These are phyloP conservation scores for Potamarius usumacintae DNA, from an alignment of 2,113 vertebrate genomes.

Conservation along the genomic window DNA sequence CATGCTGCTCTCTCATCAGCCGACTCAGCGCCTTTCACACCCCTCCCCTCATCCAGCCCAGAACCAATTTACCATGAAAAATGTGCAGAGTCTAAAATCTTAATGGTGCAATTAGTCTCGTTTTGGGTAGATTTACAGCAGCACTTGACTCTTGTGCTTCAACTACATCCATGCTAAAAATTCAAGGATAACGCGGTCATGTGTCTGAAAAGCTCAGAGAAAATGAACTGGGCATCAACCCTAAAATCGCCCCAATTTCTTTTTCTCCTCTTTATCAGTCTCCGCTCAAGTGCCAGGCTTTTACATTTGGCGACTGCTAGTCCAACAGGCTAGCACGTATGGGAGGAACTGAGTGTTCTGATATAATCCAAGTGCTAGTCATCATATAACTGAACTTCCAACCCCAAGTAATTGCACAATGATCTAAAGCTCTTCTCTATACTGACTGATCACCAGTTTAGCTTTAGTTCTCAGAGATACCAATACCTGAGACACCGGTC, in stretches of 20 bases:
- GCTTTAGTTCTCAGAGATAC: neutral
- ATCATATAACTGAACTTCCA: neutral
- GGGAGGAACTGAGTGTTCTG: neutral
- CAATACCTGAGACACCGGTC: constrained; percentile 40
- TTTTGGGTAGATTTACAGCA: constrained; percentile 63
- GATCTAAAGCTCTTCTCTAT: neutral
- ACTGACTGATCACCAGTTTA: neutral
- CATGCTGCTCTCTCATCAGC: constrained; percentile 38
- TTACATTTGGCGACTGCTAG: neutral
- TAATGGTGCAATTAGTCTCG: constrained; percentile 69
- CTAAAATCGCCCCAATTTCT: constrained; percentile 3
- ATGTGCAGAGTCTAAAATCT: constrained; percentile 63
- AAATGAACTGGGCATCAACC: constrained; percentile 36
- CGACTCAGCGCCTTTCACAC: constrained; percentile 69
- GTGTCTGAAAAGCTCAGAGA: constrained; percentile 33
- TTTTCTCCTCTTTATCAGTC: neutral
- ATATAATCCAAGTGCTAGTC: neutral
- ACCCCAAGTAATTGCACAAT: neutral
- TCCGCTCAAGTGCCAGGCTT: neutral
- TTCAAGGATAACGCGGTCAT: constrained; percentile 55
- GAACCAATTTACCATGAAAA: constrained; percentile 60
- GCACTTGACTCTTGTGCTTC: constrained; percentile 49
- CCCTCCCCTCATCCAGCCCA: constrained; percentile 33
- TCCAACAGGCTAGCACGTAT: neutral
- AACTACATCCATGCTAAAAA: constrained; percentile 60